Percentiles rank a stretch among this genome's conserved stretches.
Conservation (phyloP, 1,140 invertebrate species). For the Dreissena polymorpha region DNA sequence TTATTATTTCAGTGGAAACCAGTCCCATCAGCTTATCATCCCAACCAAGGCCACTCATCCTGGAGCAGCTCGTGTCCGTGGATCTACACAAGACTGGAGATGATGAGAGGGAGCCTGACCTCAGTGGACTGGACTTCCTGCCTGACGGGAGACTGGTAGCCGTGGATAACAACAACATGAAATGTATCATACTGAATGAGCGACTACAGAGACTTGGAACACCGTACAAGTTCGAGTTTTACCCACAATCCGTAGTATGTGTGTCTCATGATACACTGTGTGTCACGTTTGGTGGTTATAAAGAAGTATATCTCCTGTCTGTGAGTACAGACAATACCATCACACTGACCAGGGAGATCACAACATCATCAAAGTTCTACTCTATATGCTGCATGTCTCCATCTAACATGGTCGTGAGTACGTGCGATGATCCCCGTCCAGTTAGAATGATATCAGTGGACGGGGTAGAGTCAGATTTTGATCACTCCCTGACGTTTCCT, state of each 20-base stretch:
- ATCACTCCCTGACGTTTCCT: neutral
- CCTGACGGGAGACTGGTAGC: slow-evolving; percentile 13
- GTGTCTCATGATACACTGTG: slow-evolving; percentile 13
- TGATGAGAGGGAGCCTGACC: neutral
- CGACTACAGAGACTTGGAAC: neutral
- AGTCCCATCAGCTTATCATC: too few species aligned
- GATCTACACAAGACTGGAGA: neutral
- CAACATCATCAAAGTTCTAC: neutral
- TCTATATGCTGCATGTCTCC: slow-evolving; percentile 11
- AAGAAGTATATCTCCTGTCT: neutral
- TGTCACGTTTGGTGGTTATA: neutral
- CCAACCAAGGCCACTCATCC: too few species aligned
- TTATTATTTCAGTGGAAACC: too few species aligned
- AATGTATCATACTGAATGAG: neutral
- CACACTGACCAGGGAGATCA: neutral
- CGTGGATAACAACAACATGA: slow-evolving; percentile 16
- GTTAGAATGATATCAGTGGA: slow-evolving; percentile 14
- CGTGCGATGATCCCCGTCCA: neutral
- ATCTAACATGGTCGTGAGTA: slow-evolving; percentile 8
- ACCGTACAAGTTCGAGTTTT: neutral
- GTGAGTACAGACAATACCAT: slow-evolving; percentile 10
- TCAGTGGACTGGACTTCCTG: slow-evolving; percentile 6
- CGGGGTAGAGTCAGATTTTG: neutral
- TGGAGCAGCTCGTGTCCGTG: neutral
- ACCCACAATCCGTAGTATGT: neutral